Base-by-base conservation (phyloP, 2,113 vertebrate genomes). In the Paramormyrops kingsleyae region DNA sequence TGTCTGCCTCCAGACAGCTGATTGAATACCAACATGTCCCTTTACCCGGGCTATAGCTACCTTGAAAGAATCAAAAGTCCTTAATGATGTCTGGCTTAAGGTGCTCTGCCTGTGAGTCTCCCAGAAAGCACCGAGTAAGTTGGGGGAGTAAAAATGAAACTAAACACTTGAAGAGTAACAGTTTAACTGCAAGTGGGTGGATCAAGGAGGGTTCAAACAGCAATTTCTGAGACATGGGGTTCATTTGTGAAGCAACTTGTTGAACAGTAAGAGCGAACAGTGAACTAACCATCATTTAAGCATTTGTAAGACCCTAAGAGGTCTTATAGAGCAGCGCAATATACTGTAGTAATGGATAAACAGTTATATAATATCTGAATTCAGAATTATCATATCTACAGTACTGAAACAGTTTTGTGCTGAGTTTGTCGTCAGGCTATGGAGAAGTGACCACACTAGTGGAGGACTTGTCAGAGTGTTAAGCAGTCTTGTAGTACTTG, bases 371-470 rank as follows among this genome's bases (percentile, higher is more conserved):
- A 90, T 87, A 87, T 74, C 50, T 90, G 62, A 74, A 88, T 90
- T 87, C 49, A 80, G 85, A 86, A 52, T 90, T 21, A n/a, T 70
- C 1, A 87, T 66, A 27, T 66, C 24, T n/a, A 66, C 24, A 10
- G 2, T 95, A 96, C 96, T 96, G 97, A 95, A 97, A 95, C 93
- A 94, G 94, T 92, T 92, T 93, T 94, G 94, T 95, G 96, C 97
- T 95, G 95, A 95, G 94, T 94, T 93, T 98, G 97, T 98, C 97
- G 97, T 95, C 95, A 93, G 93, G 96, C 96, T 96, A 93, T 93
- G 94, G 94, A 95, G 95, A 97, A 96, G 96, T 97, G 97, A 97
- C 96, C 94, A 94, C 93, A 96, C 97, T 97, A 97, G 96, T 39
- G 70, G 12, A 39, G 70, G 35, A 27, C 59, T n/a, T 62, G 24